Evolutionary conservation across 2,888 invertebrate species (phyloP).

Genomic region (Diplolepis rosae): DNA sequence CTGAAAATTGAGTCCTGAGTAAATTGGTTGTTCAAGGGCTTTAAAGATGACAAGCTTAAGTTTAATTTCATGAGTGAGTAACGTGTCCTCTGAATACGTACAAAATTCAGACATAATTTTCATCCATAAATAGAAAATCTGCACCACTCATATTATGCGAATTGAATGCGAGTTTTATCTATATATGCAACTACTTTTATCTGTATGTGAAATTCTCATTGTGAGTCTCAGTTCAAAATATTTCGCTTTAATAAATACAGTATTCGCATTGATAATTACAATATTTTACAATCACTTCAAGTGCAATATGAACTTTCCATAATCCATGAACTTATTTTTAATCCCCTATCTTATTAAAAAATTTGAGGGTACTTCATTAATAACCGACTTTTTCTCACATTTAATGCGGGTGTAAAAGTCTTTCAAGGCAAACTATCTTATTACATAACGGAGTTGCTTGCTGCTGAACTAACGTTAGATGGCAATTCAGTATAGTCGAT

Average conservation of each 20-base stretch:
- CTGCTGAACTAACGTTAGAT: neutral
- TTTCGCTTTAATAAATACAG: constrained; percentile 57
- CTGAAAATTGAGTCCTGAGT: neutral
- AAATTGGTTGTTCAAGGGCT: neutral
- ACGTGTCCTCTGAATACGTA: neutral
- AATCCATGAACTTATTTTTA: constrained; percentile 6
- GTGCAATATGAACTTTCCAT: constrained; percentile 42
- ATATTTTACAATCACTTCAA: constrained; percentile 55
- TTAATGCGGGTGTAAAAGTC: constrained; percentile 1
- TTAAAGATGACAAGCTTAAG: neutral
- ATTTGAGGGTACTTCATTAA: neutral
- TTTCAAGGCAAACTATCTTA: constrained; percentile 1
- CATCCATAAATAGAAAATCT: constrained; percentile 15
- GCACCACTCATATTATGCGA: neutral
- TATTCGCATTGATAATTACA: constrained; percentile 52
- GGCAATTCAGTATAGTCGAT: neutral
- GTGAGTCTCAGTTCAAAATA: constrained; percentile 20
- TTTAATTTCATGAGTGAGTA: neutral
- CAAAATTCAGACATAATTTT: neutral
- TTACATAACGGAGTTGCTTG: constrained; percentile 1
- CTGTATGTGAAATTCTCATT: neutral
- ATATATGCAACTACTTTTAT: constrained; percentile 2
- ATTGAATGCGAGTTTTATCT: neutral
- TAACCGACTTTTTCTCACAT: constrained; percentile 9
- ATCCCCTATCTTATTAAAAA: neutral